Conservation (phyloP, 2,888 invertebrate species). For the Cephus runcator region DNA sequence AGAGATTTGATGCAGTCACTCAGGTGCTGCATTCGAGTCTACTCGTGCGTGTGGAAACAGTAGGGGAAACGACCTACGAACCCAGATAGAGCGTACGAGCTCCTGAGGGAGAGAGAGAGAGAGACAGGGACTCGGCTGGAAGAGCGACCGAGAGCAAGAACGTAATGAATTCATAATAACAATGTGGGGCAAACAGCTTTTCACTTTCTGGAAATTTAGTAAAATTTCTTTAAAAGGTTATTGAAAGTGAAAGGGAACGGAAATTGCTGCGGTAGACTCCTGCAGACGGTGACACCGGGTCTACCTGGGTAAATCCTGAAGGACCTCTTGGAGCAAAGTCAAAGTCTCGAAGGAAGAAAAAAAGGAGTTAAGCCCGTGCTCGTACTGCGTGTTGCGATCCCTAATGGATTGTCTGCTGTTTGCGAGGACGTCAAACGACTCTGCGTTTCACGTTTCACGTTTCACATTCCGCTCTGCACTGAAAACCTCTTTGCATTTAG, state of each 20-base stretch:
- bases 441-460: not conserved
- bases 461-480: not conserved
- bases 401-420: not conserved
- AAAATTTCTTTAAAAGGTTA: not conserved
- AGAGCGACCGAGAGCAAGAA: not conserved
- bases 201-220: not conserved
- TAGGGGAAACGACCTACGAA: slow-evolving; percentile 17
- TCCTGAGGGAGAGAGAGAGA: not conserved
- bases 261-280: no score
- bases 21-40: slow-evolving; percentile 43
- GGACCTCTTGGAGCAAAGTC: not conserved
- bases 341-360: not conserved
- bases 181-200: not conserved
- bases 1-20: slow-evolving; percentile 44
- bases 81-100: not conserved
- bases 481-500: not conserved
- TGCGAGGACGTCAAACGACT: not conserved
- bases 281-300: no score
- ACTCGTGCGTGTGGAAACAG: slow-evolving; percentile 30
- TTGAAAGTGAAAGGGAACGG: not conserved
- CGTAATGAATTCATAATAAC: not conserved
- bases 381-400: not conserved
- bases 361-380: not conserved
- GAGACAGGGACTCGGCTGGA: not conserved
- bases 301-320: not conserved